These are phyloP conservation scores for Nerophis ophidion DNA, from an alignment of 2,113 vertebrate genomes.

Conservation along the genomic window DNA sequence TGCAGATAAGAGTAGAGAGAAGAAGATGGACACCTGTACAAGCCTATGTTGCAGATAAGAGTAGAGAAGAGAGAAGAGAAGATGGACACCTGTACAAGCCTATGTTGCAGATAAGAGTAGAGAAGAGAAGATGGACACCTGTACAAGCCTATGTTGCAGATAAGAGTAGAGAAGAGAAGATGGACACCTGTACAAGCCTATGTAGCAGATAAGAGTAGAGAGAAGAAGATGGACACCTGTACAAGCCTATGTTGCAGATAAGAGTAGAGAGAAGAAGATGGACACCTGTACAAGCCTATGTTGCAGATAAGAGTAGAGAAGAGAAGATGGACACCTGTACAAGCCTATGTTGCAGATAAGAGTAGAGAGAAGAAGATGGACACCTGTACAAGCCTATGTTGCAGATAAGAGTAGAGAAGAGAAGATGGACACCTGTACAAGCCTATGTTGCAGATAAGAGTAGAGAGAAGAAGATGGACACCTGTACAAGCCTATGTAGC, in stretches of 20 bases:
- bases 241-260: constrained; percentile 68
- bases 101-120: not conserved
- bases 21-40: constrained; percentile 77
- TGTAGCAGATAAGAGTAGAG: not conserved
- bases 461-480: constrained; percentile 28
- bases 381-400: constrained; percentile 88
- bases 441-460: not conserved
- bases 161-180: not conserved
- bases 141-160: constrained; percentile 73
- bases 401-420: not conserved
- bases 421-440: constrained; percentile 80
- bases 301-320: not conserved
- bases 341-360: constrained; percentile 35
- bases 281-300: constrained; percentile 88
- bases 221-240: constrained; percentile 70
- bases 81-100: constrained; percentile 83
- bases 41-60: constrained; percentile 38
- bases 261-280: no score
- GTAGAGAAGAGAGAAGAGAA: no score
- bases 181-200: constrained; percentile 86
- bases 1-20: not conserved
- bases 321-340: constrained; percentile 77
- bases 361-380: not conserved
- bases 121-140: constrained; percentile 64
- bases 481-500: constrained; percentile 84